Evolutionary conservation across 2,797 vertebrate genomes (phyloP).

Genomic region (Lindbergichthys nudifrons): DNA sequence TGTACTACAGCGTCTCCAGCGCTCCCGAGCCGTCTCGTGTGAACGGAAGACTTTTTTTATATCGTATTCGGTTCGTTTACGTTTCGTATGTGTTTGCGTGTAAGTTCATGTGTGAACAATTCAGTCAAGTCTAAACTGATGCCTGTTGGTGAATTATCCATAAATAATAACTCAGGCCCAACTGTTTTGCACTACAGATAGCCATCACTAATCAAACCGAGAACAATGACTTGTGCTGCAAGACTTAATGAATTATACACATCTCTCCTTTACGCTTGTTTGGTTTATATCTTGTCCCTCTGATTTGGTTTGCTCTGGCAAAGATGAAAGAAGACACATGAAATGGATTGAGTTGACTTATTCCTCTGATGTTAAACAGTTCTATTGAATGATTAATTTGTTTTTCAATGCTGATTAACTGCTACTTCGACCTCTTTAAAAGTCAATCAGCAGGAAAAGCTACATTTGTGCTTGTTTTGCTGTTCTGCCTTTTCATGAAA

Average conservation of each 20-base stretch:
- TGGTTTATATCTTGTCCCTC: constrained; percentile 12
- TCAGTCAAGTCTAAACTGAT: constrained; percentile 20
- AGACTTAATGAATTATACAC: constrained; percentile 15
- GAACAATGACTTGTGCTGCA: constrained; percentile 10
- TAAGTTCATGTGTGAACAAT: constrained; percentile 32
- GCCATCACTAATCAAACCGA: constrained; percentile 48
- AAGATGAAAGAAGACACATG: constrained; percentile 55
- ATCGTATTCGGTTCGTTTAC: no score
- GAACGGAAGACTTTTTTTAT: no score
- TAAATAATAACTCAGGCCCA: constrained; percentile 40
- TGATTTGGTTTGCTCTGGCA: constrained; percentile 44
- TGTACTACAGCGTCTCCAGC: no score
- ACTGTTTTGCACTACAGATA: constrained; percentile 41
- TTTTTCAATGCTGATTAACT: constrained; percentile 67
- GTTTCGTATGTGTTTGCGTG: no score
- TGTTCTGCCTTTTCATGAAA: constrained; percentile 31
- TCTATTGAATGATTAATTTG: constrained; percentile 63
- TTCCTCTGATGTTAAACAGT: constrained; percentile 60
- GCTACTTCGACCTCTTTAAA: constrained; percentile 57
- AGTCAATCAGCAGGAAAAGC: constrained; percentile 60
- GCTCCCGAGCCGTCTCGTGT: no score
- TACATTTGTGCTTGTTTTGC: constrained; percentile 38
- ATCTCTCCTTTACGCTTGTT: constrained; percentile 28
- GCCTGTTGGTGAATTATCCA: constrained; percentile 37
- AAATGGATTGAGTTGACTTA: constrained; percentile 52